A percentile compares a stretch with the other conserved stretches of the same genome.
phyloP scores from a whole-genome alignment of 2,797 vertebrate genomes.

The Ctenosaura bakeri region DNA sequence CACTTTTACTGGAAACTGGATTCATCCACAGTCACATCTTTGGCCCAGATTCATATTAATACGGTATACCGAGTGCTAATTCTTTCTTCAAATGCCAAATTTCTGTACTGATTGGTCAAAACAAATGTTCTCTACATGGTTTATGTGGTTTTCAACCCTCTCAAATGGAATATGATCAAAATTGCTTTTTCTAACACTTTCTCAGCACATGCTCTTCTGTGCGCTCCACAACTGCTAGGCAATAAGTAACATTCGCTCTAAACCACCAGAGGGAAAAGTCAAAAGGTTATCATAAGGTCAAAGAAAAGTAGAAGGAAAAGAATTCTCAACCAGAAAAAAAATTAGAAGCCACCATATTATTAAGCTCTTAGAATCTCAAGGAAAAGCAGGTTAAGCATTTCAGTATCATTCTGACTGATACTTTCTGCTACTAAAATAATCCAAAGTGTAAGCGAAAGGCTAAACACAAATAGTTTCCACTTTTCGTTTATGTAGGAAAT shows the following conservation, averaged over 20 bases:
- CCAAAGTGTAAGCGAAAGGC: too few relatives aligned
- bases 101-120: slow-evolving; percentile 39
- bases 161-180: slow-evolving; percentile 7
- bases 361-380: too few relatives aligned
- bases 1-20: not conserved
- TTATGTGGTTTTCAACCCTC: not conserved
- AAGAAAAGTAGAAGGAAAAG: too few relatives aligned
- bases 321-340: too few relatives aligned
- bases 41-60: not conserved
- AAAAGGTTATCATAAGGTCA: too few relatives aligned
- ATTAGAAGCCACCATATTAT: too few relatives aligned
- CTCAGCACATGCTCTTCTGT: not conserved
- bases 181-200: not conserved
- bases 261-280: not conserved
- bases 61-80: slow-evolving; percentile 6
- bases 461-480: too few relatives aligned
- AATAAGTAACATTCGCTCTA: accelerated
- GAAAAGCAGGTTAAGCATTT: too few relatives aligned
- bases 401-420: not conserved
- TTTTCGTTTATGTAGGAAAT: too few relatives aligned
- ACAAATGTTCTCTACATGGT: slow-evolving; percentile 10
- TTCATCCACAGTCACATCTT: not conserved
- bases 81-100: slow-evolving; percentile 39
- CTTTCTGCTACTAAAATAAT: too few relatives aligned
- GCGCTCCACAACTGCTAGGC: slow-evolving; percentile 13